A percentile compares a stretch with the other conserved stretches of the same genome.
Evolutionary conservation across 2,113 vertebrate genomes (phyloP).

Genomic region (Dicentrarchus labrax): DNA sequence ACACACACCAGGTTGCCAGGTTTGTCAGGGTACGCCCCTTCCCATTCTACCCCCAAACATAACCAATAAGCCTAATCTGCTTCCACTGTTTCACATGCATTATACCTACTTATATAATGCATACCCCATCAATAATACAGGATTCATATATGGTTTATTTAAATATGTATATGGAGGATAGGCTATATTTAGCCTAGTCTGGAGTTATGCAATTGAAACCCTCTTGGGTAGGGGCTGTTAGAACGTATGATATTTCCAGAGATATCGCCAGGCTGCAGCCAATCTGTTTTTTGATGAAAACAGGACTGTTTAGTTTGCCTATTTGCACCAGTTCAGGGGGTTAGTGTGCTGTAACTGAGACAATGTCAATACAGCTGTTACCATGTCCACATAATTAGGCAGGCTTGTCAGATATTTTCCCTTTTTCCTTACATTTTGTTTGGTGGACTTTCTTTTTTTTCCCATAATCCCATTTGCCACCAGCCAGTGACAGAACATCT

Average conservation of each 20-base stretch:
- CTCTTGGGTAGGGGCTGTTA: constrained; percentile 42
- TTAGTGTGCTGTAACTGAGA: constrained; percentile 65
- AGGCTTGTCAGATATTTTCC: constrained; percentile 37
- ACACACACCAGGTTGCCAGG: constrained; percentile 45
- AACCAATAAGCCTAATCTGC: constrained; percentile 34
- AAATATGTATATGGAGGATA: constrained; percentile 76
- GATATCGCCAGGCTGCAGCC: constrained; percentile 50
- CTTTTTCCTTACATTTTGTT: constrained; percentile 57
- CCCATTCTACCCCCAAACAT: constrained; percentile 21
- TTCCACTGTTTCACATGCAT: constrained; percentile 39
- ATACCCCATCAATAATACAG: constrained; percentile 77
- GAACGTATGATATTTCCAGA: constrained; percentile 54
- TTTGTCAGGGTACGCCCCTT: constrained; percentile 31
- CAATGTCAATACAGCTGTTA: constrained; percentile 76
- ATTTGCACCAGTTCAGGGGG: constrained; percentile 58
- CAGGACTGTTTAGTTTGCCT: constrained; percentile 65
- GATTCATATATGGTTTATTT: constrained; percentile 73
- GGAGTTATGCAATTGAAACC: constrained; percentile 73
- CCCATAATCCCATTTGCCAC: constrained; percentile 52
- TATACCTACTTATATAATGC: constrained; percentile 61
- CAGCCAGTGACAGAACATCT: constrained; percentile 63
- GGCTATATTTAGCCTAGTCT: constrained; percentile 77
- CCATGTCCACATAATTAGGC: constrained; percentile 61
- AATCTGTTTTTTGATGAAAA: constrained; percentile 39
- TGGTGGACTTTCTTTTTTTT: constrained; percentile 17